phyloP scores from a whole-genome alignment of 2,113 vertebrate species.

The Laticauda laticaudata region DNA sequence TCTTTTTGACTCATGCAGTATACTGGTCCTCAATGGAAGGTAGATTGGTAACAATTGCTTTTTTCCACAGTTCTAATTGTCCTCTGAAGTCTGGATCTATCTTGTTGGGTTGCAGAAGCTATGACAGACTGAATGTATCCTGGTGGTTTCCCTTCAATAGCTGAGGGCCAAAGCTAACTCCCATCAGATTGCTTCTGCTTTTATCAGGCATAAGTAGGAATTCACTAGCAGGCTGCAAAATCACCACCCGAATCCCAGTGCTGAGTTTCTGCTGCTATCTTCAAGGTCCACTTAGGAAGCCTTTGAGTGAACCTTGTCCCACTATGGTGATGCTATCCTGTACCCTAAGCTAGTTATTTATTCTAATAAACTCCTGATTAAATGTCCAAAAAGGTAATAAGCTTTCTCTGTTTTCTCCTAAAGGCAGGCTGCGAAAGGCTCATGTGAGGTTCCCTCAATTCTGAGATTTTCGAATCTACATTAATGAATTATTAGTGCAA shows the following conservation, averaged over 20 bases:
- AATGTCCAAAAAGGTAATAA: neutral
- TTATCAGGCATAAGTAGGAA: neutral
- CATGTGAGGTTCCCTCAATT: neutral
- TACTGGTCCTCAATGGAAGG: no score
- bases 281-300: neutral
- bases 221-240: neutral
- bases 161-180: neutral
- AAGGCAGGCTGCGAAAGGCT: neutral
- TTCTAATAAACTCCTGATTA: neutral
- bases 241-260: neutral
- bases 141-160: neutral
- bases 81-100: no score
- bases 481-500: neutral
- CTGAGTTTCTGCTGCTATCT: neutral
- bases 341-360: accelerated
- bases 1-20: no score
- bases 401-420: neutral
- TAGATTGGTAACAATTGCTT: no score
- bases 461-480: neutral
- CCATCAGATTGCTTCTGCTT: neutral
- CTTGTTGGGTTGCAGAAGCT: no score
- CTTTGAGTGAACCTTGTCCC: neutral
- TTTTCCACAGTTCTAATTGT: no score
- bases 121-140: no score
- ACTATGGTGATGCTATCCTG: accelerated